A percentile compares a stretch with the other conserved stretches of the same genome.
phyloP scores from a whole-genome alignment of 2,797 vertebrate genomes.

The Pseudochaenichthys georgianus region DNA sequence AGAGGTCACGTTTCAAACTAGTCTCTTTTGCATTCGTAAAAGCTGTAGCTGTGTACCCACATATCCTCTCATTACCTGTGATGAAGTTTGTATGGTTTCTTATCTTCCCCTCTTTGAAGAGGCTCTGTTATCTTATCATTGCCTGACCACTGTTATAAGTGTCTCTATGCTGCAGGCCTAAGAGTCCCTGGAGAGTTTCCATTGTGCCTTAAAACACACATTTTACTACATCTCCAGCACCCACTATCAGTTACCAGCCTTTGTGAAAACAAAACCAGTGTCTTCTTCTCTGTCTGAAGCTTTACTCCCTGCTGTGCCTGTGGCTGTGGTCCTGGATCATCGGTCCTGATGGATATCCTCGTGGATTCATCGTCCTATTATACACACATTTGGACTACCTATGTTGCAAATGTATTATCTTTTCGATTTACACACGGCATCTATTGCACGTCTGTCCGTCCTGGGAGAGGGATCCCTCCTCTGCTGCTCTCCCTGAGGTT shows the following conservation, averaged over 20 bases:
- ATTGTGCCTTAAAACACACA: conserved; percentile 19
- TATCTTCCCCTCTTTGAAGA: conserved; percentile 23
- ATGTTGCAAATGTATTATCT: no score
- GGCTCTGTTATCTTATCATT: conserved; percentile 30
- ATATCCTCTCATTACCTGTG: conserved; percentile 7
- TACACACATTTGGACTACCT: no score
- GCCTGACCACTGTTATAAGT: conserved; percentile 7
- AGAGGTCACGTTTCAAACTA: conserved; percentile 49
- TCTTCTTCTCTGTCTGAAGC: conserved; percentile 40
- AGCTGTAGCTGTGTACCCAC: conserved; percentile 2
- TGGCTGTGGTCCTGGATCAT: no score
- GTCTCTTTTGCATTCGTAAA: conserved; percentile 16
- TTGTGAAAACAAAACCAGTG: conserved; percentile 46
- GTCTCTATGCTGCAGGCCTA: background rate
- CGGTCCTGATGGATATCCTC: no score
- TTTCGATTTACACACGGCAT: no score
- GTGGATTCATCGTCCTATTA: no score
- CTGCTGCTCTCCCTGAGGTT: no score
- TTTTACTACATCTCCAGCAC: conserved; percentile 19
- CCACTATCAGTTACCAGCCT: conserved; percentile 21
- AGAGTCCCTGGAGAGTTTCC: background rate
- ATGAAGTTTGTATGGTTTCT: conserved; percentile 7
- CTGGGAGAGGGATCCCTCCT: no score
- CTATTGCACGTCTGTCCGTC: no score
- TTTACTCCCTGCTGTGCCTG: conserved; percentile 1